These are phyloP conservation scores for Drosophila neotestacea DNA, from an alignment of 2,888 invertebrate genomes.

Conservation along the genomic window DNA sequence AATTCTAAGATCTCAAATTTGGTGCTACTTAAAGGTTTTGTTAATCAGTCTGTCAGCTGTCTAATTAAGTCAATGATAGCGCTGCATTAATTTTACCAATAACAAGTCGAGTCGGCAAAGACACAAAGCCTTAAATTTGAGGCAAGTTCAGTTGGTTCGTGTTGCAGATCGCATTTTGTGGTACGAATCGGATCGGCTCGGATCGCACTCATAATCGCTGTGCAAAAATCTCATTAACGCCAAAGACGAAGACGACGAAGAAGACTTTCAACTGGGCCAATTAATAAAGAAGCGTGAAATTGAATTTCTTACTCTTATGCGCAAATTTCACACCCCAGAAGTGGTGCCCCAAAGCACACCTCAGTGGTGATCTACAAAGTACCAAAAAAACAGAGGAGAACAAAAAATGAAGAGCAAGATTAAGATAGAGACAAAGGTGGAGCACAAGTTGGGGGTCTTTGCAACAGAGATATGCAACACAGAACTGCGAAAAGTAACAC, in stretches of 20 bases:
- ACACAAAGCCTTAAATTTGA: slow-evolving; percentile 40
- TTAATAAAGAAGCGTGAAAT: slow-evolving; percentile 81
- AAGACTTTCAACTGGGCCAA: slow-evolving; percentile 63
- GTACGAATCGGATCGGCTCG: not conserved
- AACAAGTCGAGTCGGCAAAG: slow-evolving; percentile 57
- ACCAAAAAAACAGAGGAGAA: slow-evolving; percentile 21
- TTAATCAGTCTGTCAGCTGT: slow-evolving; percentile 64
- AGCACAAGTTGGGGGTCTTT: not conserved
- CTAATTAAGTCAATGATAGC: slow-evolving; percentile 68
- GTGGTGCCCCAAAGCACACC: slow-evolving; percentile 25
- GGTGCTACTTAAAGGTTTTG: not conserved
- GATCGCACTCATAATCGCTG: slow-evolving; percentile 56
- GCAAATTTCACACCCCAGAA: slow-evolving; percentile 73
- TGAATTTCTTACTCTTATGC: slow-evolving; percentile 71
- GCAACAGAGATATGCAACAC: not conserved
- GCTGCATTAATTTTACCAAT: slow-evolving; percentile 4
- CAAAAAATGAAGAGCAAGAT: slow-evolving; percentile 21
- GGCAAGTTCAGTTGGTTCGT: slow-evolving; percentile 18
- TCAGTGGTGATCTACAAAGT: slow-evolving; percentile 34
- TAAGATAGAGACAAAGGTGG: slow-evolving; percentile 21
- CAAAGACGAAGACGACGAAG: slow-evolving; percentile 19
- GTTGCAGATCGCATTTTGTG: slow-evolving; percentile 18
- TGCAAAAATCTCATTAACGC: slow-evolving; percentile 75
- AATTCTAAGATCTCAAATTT: not conserved
- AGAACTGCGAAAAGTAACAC: slow-evolving; percentile 71